Evolutionary conservation across 2,113 vertebrate genomes (phyloP), one percentile per base, ranked within the genome.

Genomic region (Spea multiplicata): DNA sequence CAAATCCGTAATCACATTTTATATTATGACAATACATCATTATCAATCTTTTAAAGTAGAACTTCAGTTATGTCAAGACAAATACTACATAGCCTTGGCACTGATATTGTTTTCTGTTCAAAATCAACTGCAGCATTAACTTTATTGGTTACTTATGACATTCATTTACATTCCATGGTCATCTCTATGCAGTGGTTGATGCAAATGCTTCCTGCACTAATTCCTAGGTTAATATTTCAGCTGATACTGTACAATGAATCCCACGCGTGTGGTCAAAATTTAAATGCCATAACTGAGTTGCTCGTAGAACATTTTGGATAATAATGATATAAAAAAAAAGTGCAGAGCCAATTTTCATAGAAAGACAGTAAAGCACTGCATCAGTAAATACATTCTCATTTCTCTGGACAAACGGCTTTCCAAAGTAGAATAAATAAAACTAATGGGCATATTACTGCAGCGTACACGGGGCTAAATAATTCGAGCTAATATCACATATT

Each of bases 131-230:
- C 59, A 71, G 30, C 77, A 66, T 70, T 79, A 73, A 73, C 52
- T 65, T 66, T 79, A 79, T 79, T 66, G 77, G 61, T 66, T 66
- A 66, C 77, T 79, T 71, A 45, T 73, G 70, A 55, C 64, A 73
- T 69, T 79, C 49, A 73, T 79, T 79, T 79, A 68, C 69, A 79
- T 79, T 79, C 77, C 49, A 53, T 66, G 71, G 61, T n/a, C 77
- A 79, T 79, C 77, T 72, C 77, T 79, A 73, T 79, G 77, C 70
- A 73, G 77, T 57, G 70, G 55, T 45, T 73, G 77, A 73, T 66
- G 53, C 50, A 68, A 76, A 76, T 76, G 64, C 59, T 53, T 76
- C 66, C 74, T 53, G 64, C 48, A 49, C 30, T 55, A 13, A 70
- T 62, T 50, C 44, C 46, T 50, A 49, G 64, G 55, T 71, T 52